Conservation (phyloP, 2,797 vertebrate species). For the Dicrostonyx torquatus region DNA sequence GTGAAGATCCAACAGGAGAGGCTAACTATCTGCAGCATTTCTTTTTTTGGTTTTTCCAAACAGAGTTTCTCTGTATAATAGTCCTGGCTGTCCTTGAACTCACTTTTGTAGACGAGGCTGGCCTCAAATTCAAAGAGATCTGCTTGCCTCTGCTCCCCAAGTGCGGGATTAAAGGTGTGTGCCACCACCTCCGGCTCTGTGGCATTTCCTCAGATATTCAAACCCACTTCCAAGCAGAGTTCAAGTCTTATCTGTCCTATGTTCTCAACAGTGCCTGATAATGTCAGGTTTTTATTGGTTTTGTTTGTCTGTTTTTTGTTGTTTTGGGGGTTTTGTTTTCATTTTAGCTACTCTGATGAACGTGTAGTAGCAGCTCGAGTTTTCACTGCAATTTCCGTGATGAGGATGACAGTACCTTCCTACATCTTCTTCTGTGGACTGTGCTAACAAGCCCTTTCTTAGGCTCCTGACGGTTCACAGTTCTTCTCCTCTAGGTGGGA, state of each 20-base stretch:
- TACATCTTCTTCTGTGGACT: not conserved
- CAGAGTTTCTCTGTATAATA: not conserved
- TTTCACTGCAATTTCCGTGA: not conserved
- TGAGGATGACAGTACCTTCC: not conserved
- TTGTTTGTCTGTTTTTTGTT: no score
- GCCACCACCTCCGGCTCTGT: not conserved
- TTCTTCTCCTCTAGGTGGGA: not conserved
- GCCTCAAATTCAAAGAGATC: not conserved
- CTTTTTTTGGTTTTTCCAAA: not conserved
- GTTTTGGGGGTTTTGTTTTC: no score
- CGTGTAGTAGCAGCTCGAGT: no score
- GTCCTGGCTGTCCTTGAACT: not conserved
- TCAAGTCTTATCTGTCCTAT: not conserved
- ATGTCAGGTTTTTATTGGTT: no score
- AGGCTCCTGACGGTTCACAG: no score
- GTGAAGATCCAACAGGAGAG: not conserved
- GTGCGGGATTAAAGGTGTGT: not conserved
- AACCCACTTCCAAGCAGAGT: accelerated
- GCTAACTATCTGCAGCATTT: not conserved
- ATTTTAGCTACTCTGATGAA: not conserved
- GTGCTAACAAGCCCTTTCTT: not conserved
- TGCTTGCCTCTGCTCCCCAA: not conserved
- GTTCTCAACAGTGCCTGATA: not conserved
- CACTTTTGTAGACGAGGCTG: not conserved
- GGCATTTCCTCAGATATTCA: not conserved